Evolutionary conservation across 2,797 vertebrate species (phyloP).

Genomic region (Staurois parvus): DNA sequence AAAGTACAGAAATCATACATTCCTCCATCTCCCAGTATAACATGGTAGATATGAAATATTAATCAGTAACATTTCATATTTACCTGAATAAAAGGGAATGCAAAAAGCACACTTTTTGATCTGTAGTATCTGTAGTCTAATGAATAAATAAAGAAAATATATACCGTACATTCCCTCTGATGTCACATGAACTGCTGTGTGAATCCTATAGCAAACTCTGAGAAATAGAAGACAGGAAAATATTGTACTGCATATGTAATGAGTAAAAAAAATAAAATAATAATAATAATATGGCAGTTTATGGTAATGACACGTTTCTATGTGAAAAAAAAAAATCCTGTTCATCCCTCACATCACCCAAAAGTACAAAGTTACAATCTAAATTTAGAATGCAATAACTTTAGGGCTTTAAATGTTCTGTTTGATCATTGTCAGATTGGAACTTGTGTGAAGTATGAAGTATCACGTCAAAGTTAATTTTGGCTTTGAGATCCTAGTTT

Average conservation of each 20-base stretch:
- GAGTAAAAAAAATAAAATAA: too few species aligned
- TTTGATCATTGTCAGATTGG: conserved; percentile 9
- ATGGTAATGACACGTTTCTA: not conserved
- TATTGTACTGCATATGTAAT: not conserved
- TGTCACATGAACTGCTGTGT: not conserved
- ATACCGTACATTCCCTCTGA: not conserved
- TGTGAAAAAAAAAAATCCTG: not conserved
- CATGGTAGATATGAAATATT: not conserved
- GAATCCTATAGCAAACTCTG: not conserved
- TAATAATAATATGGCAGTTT: conserved; percentile 7
- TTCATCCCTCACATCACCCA: not conserved
- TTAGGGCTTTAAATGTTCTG: conserved; percentile 1
- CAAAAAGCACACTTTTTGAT: not conserved
- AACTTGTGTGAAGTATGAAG: not conserved
- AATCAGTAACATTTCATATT: not conserved
- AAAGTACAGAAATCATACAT: not conserved
- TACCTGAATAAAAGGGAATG: not conserved
- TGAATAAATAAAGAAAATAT: not conserved
- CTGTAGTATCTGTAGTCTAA: not conserved
- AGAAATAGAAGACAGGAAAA: not conserved
- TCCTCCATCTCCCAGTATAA: not conserved
- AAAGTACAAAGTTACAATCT: not conserved
- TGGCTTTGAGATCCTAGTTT: conserved; percentile 2
- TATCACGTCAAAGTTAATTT: conserved; percentile 9
- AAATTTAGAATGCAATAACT: conserved; percentile 10